Base-by-base conservation (phyloP, 2,888 invertebrate species). In the Masnerella sp. region DNA sequence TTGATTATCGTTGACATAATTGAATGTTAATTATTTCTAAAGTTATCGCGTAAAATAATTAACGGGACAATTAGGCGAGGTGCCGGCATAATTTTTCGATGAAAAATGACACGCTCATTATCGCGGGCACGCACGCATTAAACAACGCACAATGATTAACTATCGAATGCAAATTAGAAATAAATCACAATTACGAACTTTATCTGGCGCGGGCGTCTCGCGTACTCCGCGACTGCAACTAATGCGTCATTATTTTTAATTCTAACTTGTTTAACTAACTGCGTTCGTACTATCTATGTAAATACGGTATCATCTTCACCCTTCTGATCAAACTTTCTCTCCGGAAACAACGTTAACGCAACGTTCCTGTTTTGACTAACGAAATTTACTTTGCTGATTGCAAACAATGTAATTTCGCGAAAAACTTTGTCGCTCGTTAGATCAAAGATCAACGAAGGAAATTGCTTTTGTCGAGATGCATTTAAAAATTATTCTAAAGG, bases 311-410 rank as follows among this genome's bases (percentile, higher is more conserved):
- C 56, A 59, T 69, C 69, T 69, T 69, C 28, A 65, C 52, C 47
- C 61, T 59, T 61, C 61, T 70, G 69, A 70, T 67, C 65, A 65
- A 70, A 74, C 65, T 74, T 74, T 69, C 74, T 70, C 65, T 40
- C 67, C 34, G 61, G 72, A 67, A 73, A 58, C 51, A 58, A 64
- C 56, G 64, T 71, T 71, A 71, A 71, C 58, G 64, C 58, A 51
- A 64, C 51, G 58, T 45, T 51, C 43, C 45, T 47, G 58, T 58
- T 64, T 64, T 58, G 51, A 51, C 38, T 64, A 71, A 56, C 42
- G 56, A 71, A 71, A 61, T 68, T 52, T 52, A 45, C 38, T 59
- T 43, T 38, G 52, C 52, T 52, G 59, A 52, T 68, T 59, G 36
- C 68, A 59, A 68, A 59, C 59, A 67, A 58, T 42, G 22, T 40